These are phyloP conservation scores for Salticus scenicus DNA, from an alignment of 2,888 invertebrate species.

Conservation along the genomic window DNA sequence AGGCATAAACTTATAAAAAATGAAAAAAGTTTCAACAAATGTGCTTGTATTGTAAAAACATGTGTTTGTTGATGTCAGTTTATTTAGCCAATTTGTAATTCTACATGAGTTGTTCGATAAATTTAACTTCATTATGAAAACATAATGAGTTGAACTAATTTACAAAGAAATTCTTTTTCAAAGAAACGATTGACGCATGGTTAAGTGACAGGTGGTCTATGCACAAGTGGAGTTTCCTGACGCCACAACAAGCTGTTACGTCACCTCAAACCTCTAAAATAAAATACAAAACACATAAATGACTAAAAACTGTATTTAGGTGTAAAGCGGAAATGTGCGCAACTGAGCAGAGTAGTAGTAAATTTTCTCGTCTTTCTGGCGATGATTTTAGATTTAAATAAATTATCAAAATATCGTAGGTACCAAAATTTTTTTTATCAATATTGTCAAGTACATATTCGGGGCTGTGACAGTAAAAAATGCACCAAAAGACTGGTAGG, in stretches of 20 bases:
- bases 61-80: not conserved
- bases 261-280: not conserved
- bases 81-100: not conserved
- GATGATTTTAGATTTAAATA: too few relatives aligned
- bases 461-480: too few relatives aligned
- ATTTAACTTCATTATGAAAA: too few relatives aligned
- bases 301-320: too few relatives aligned
- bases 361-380: too few relatives aligned
- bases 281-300: not conserved
- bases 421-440: too few relatives aligned
- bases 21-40: not conserved
- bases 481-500: too few relatives aligned
- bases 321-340: too few relatives aligned
- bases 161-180: not conserved
- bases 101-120: too few relatives aligned
- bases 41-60: not conserved
- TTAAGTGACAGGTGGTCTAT: not conserved
- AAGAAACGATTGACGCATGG: not conserved
- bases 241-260: not conserved
- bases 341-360: too few relatives aligned
- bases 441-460: too few relatives aligned
- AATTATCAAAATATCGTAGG: too few relatives aligned
- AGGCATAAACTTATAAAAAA: not conserved
- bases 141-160: not conserved
- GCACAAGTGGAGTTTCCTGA: not conserved